Evolutionary conservation across 2,797 vertebrate species (phyloP), one percentile per base, ranked within the genome.

Genomic region (Anomalospiza imberbis): DNA sequence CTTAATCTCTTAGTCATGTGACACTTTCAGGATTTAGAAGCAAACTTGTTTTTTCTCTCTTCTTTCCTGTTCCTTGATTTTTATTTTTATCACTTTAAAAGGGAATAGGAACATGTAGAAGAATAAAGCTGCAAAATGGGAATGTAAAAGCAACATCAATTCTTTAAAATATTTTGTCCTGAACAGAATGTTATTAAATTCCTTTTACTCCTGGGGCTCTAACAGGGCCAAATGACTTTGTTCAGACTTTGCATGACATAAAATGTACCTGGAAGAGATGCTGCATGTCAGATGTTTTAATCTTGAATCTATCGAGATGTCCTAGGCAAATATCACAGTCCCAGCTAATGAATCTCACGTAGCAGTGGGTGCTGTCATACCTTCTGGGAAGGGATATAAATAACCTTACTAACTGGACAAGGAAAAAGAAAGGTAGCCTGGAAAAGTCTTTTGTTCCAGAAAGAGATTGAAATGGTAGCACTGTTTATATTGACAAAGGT

Each of bases 221-320:
- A 67, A 21, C 18, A 86, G 80, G 2, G 26, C 16, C 22, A 85
- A 31, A 40, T 75, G 9, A 66, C 62, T 62, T 81, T 81, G 28
- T 76, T 58, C 73, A 84, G 76, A 44, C 58, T 62, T 91, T 81
- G 50, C 26, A 36, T 51, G 54, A 68, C 44, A 58, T 40, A 61
- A 91, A 94, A 79, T 66, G 8, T 73, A 22, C 40, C 63, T 79
- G 28, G 36, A 93, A 93, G 53, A 66, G n/a, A 45, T 17, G 32
- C 2, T 14, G 25, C 31, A 55, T 44, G 2, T 66, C 13, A 84
- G 36, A 62, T 14, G 7, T 15, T 91, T 72, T 57, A 81, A 70
- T 89, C 21, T 78, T 68, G 21, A 79, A 34, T 86, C 48, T 62
- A 8, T 88, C 2, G 6, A 65, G 65, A 25, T 3, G 5, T 55